phyloP scores from a whole-genome alignment of 2,888 invertebrate species.

The Erannis defoliaria region DNA sequence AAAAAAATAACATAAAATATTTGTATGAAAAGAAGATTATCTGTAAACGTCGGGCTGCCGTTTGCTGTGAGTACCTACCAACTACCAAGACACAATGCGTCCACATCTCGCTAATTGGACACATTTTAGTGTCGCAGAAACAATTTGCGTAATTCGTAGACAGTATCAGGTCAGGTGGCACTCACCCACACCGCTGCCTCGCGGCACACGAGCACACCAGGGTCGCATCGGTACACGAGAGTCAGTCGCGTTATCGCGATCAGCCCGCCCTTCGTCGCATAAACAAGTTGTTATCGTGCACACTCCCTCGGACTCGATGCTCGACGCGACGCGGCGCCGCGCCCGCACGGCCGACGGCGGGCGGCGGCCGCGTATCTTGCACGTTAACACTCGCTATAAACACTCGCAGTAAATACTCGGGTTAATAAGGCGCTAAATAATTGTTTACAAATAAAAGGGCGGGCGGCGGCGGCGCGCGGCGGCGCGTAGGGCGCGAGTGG shows the following conservation, averaged over 20 bases:
- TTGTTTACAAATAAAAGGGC: slow-evolving; percentile 62
- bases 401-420: slow-evolving; percentile 13
- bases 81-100: neutral
- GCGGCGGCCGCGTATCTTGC: slow-evolving; percentile 23
- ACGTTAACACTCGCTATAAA: slow-evolving; percentile 6
- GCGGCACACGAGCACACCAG: slow-evolving; percentile 9
- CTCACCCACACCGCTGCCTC: slow-evolving; percentile 21
- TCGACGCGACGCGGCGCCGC: slow-evolving; percentile 29
- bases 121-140: slow-evolving; percentile 10
- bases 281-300: slow-evolving; percentile 28
- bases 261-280: slow-evolving; percentile 13
- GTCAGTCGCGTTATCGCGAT: slow-evolving; percentile 22
- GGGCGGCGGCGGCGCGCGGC: slow-evolving; percentile 36
- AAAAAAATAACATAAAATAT: too few species aligned
- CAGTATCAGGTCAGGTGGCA: slow-evolving; percentile 7
- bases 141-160: slow-evolving; percentile 23
- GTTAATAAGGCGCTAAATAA: slow-evolving; percentile 44
- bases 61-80: too few species aligned
- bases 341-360: slow-evolving; percentile 30
- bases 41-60: too few species aligned
- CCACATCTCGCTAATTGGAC: slow-evolving; percentile 13
- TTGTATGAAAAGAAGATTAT: too few species aligned
- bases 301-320: slow-evolving; percentile 29
- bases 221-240: slow-evolving; percentile 1
- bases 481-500: slow-evolving; percentile 56